Evolutionary conservation across 2,797 vertebrate genomes (phyloP).

Genomic region (Dendrocincla fuliginosa): DNA sequence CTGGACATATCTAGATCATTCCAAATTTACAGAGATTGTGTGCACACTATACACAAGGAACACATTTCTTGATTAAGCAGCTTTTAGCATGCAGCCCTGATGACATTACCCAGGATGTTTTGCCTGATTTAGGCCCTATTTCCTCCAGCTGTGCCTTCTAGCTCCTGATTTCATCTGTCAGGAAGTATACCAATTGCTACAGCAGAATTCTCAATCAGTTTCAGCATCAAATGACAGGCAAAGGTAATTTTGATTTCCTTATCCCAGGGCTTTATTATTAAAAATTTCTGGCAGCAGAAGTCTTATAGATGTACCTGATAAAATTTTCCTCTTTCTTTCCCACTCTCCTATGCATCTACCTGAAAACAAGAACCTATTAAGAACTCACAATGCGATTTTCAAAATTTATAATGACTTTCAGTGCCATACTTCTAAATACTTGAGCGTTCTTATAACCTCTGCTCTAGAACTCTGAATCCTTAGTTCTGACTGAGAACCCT

Average conservation of each 20-base stretch:
- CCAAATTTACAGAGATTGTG: background rate
- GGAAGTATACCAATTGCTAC: background rate
- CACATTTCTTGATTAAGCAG: background rate
- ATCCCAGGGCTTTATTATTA: background rate
- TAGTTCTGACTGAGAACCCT: background rate
- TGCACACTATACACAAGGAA: background rate
- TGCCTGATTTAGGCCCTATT: background rate
- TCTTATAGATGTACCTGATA: background rate
- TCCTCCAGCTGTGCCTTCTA: background rate
- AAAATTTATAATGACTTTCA: background rate
- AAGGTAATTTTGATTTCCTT: background rate
- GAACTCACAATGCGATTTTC: background rate
- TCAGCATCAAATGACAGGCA: background rate
- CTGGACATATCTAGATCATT: background rate
- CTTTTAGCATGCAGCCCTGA: background rate
- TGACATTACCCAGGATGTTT: background rate
- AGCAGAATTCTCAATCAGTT: conserved; percentile 8
- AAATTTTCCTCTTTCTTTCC: background rate
- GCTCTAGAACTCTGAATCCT: background rate
- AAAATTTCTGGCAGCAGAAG: background rate
- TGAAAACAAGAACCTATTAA: background rate
- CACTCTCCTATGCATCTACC: background rate
- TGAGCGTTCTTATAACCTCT: background rate
- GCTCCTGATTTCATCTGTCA: background rate
- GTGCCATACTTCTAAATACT: background rate